Conservation (phyloP, 1,140 invertebrate species). For the Pseudomyrmex gracilis region DNA sequence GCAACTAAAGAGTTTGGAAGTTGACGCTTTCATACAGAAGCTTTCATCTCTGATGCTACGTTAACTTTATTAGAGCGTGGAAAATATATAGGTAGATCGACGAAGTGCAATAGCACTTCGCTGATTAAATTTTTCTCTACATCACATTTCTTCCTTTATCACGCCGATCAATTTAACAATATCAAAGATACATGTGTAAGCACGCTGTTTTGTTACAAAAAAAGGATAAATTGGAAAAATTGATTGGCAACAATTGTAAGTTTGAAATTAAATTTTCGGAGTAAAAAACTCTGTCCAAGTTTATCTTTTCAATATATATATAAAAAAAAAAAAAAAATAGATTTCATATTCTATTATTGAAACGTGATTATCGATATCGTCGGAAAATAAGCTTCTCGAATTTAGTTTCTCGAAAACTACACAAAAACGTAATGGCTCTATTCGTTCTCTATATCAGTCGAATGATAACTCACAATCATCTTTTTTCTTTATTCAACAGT, state of each 20-base stretch:
- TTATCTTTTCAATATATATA: neutral
- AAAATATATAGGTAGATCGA: neutral
- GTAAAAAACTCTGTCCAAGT: neutral
- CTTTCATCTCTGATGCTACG: neutral
- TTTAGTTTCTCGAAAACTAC: neutral
- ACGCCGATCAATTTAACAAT: constrained; percentile 4
- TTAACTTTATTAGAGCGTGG: neutral
- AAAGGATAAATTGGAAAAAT: neutral
- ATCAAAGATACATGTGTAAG: neutral
- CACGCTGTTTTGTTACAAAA: too few relatives aligned
- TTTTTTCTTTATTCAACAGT: too few relatives aligned
- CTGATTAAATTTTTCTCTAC: constrained; percentile 9
- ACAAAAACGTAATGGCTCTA: too few relatives aligned
- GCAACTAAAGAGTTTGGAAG: neutral
- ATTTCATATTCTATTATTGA: too few relatives aligned
- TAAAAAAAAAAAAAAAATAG: neutral
- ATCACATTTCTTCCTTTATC: neutral
- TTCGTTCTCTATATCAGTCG: too few relatives aligned
- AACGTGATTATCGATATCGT: neutral
- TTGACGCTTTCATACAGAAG: neutral
- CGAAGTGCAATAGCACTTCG: neutral
- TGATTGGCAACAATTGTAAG: neutral
- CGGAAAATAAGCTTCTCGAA: neutral
- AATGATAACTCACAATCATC: too few relatives aligned
- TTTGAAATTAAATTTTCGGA: neutral